Conservation (phyloP, 2,888 invertebrate species). For the Pasiphila rectangulata region DNA sequence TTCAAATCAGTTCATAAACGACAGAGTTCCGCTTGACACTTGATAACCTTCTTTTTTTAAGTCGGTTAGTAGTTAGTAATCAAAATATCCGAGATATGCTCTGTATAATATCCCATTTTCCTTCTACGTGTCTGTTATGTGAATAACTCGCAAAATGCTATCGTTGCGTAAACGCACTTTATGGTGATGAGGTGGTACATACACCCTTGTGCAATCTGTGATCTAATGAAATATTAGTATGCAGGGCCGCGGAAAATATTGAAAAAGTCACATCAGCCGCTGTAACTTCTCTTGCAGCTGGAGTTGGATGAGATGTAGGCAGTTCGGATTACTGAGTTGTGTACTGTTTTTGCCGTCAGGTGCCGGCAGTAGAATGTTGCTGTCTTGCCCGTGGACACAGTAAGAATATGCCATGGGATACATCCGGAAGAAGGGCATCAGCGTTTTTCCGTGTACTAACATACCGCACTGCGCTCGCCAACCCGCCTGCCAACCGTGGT, state of each 20-base stretch:
- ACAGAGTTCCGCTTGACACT: too few species aligned
- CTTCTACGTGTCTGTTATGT: neutral
- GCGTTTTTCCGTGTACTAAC: too few species aligned
- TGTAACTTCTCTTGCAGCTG: neutral
- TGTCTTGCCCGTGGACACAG: too few species aligned
- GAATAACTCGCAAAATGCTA: conserved; percentile 8
- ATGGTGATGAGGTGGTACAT: conserved; percentile 13
- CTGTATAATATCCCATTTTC: neutral
- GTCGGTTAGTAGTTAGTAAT: too few species aligned
- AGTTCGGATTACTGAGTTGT: neutral
- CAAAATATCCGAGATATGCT: neutral
- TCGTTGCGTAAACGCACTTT: conserved; percentile 8
- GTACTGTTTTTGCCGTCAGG: too few species aligned
- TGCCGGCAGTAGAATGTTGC: too few species aligned
- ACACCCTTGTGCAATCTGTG: conserved; percentile 16
- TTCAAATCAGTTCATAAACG: too few species aligned
- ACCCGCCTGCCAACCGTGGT: too few species aligned
- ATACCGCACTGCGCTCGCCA: too few species aligned
- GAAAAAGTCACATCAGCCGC: conserved; percentile 4
- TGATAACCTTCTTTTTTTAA: too few species aligned
- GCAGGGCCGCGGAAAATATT: conserved; percentile 18
- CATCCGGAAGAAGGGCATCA: too few species aligned
- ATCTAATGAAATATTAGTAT: conserved; percentile 21
- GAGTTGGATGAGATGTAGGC: neutral
- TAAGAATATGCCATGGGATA: too few species aligned